Conservation (phyloP, 2,113 vertebrate genomes). For the Gopherus flavomarginatus region DNA sequence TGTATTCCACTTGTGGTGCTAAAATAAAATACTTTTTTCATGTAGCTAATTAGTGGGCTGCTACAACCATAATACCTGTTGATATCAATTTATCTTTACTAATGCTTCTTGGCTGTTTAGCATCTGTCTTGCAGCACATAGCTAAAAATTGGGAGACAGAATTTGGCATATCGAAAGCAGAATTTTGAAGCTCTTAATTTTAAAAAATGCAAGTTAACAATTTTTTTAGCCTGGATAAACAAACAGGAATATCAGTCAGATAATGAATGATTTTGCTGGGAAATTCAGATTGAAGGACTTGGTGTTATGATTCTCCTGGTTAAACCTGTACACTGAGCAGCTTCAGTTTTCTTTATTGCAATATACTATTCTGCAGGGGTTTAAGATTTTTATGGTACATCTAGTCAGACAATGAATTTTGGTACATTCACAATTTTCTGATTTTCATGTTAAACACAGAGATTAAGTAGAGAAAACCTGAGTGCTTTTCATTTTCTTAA, state of each 20-base stretch:
- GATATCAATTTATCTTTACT: neutral
- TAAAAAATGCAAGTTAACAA: slow-evolving; percentile 9
- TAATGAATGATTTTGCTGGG: slow-evolving; percentile 45
- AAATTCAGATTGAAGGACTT: slow-evolving; percentile 23
- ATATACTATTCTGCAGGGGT: slow-evolving; percentile 37
- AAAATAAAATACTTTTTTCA: neutral
- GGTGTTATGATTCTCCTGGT: neutral
- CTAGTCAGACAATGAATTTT: slow-evolving; percentile 62
- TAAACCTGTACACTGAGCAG: slow-evolving; percentile 27
- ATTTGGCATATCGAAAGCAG: neutral
- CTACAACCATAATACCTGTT: neutral
- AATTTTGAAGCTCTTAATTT: neutral
- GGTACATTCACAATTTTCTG: neutral
- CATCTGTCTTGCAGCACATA: neutral
- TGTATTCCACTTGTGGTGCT: neutral
- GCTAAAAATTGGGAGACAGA: slow-evolving; percentile 29
- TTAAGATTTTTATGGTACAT: slow-evolving; percentile 48
- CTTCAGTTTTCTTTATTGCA: slow-evolving; percentile 39
- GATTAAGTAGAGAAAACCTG: slow-evolving; percentile 32
- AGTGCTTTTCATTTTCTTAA: slow-evolving; percentile 33
- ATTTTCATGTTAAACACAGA: slow-evolving; percentile 44
- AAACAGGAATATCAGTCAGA: slow-evolving; percentile 57
- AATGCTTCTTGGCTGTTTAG: slow-evolving; percentile 19
- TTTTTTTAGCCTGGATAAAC: slow-evolving; percentile 24
- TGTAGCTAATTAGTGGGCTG: neutral